Base-by-base conservation (phyloP, 1,140 invertebrate species). In the Whitmania pigra region DNA sequence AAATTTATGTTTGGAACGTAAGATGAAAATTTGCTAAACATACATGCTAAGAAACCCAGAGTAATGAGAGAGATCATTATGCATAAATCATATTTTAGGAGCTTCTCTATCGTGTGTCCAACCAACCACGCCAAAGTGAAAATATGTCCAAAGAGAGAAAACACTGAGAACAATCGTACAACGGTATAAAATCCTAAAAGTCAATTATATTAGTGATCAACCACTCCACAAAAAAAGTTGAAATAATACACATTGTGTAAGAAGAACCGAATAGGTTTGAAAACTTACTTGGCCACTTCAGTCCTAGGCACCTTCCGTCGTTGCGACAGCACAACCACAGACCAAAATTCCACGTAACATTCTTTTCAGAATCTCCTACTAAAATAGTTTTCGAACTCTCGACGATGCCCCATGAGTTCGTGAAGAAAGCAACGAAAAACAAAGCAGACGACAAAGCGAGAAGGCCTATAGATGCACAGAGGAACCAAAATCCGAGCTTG, bases 31-130 rank as follows among this genome's bases (percentile, higher is more conserved):
- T 49, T 49, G 15, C 9, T 49, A 55, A n/a, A 73, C 72, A 69
- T 55, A 73, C 72, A 29, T 2, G 72, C 49, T 31, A 67, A 27
- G 53, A 69, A 73, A 40, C 67, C 69, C 6, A 69, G 36, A 29
- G 67, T 69, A 27, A 70, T 70, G 53, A 73, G 67, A 36, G 43
- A 53, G 67, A 53, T 20, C 72, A 73, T 73, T n/a, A 68, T 73
- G 40, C 72, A 73, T 0, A 53, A n/a, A 49, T 73, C 72, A 40
- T 69, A 69, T 53, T 73, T 67, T 22, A 73, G 67, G 29, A 73
- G 72, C 69, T 73, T 69, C 68, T 73, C 72, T 49, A 73, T 40
- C 20, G 72, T 70, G 67, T 73, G 72, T 18, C 72, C 72, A 22
- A 73, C 17, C 72, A 73, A 54, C 72, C 72, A 73, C 2, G 72